Evolutionary conservation across 2,113 vertebrate genomes (phyloP).

Genomic region (Seriola quinqueradiata): DNA sequence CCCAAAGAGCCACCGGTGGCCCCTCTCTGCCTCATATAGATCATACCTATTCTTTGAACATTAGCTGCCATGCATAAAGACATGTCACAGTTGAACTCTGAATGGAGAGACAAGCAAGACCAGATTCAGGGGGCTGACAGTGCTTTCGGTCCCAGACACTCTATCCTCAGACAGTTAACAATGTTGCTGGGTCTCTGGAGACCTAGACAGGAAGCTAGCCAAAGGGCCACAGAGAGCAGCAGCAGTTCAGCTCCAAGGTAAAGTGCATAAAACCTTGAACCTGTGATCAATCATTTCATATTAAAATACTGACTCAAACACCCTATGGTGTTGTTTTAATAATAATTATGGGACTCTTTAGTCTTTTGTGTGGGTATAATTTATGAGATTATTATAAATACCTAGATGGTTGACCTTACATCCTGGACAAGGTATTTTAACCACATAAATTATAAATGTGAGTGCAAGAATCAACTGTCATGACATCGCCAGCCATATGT

Average conservation of each 20-base stretch:
- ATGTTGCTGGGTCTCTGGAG: constrained; percentile 80
- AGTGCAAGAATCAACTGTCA: constrained; percentile 67
- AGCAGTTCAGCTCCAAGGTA: constrained; percentile 92
- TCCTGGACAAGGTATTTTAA: constrained; percentile 86
- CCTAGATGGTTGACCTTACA: constrained; percentile 85
- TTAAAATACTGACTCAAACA: constrained; percentile 47
- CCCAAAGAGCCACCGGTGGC: constrained; percentile 68
- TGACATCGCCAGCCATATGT: constrained; percentile 33
- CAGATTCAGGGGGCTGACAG: constrained; percentile 61
- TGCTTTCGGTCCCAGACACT: constrained; percentile 74
- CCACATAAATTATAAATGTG: constrained; percentile 87
- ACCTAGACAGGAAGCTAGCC: constrained; percentile 90
- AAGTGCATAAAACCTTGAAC: constrained; percentile 91
- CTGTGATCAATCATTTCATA: constrained; percentile 87
- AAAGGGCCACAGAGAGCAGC: constrained; percentile 85
- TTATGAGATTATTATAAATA: constrained; percentile 84
- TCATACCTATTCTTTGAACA: constrained; percentile 80
- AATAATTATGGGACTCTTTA: constrained; percentile 38
- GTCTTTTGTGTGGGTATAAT: constrained; percentile 41
- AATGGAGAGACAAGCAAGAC: constrained; percentile 61
- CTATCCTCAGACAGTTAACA: constrained; percentile 85
- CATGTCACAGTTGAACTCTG: constrained; percentile 78
- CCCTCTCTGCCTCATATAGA: constrained; percentile 72
- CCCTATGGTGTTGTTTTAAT: constrained; percentile 44
- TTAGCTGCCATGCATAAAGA: constrained; percentile 78